A percentile compares a stretch with the other conserved stretches of the same genome.
These are phyloP conservation scores for Panagrolaimus sp. DNA, from an alignment of 1,140 invertebrate species.

Conservation along the genomic window DNA sequence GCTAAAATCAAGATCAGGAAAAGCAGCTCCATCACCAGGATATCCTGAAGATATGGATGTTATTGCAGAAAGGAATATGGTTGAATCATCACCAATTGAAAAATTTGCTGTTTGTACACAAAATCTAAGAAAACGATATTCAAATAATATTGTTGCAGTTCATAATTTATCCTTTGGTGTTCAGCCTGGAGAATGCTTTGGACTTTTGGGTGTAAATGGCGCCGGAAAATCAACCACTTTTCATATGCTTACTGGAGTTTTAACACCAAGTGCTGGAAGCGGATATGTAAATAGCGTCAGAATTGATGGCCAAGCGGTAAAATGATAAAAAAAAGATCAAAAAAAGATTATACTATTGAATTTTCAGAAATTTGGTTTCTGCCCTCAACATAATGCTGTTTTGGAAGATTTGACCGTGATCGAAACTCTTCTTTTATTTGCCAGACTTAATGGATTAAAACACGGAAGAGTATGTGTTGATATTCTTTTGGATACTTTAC, in stretches of 20 bases:
- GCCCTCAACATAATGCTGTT: not conserved
- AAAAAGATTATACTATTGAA: not conserved
- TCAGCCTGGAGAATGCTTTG: not conserved
- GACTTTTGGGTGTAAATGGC: constrained; percentile 12
- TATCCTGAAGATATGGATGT: not conserved
- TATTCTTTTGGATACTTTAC: not conserved
- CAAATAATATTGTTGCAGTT: not conserved
- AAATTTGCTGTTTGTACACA: not conserved
- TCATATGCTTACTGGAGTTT: not conserved
- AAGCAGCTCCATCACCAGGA: not conserved
- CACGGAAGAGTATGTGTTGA: not conserved
- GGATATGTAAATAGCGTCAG: not conserved
- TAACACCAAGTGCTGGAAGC: constrained; percentile 1
- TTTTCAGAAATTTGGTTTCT: constrained; percentile 5
- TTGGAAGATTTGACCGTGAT: not conserved
- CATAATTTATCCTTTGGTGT: not conserved
- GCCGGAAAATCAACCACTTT: constrained; percentile 3
- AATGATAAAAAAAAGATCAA: not conserved
- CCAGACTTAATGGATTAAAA: not conserved
- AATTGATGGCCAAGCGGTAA: not conserved
- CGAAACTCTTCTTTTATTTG: not conserved
- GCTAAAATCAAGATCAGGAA: too few relatives aligned
- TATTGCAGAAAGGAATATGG: not conserved
- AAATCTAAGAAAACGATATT: not conserved
- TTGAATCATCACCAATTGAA: not conserved